These are phyloP conservation scores for Sardina pilchardus DNA, from an alignment of 2,113 vertebrate species.

Conservation along the genomic window DNA sequence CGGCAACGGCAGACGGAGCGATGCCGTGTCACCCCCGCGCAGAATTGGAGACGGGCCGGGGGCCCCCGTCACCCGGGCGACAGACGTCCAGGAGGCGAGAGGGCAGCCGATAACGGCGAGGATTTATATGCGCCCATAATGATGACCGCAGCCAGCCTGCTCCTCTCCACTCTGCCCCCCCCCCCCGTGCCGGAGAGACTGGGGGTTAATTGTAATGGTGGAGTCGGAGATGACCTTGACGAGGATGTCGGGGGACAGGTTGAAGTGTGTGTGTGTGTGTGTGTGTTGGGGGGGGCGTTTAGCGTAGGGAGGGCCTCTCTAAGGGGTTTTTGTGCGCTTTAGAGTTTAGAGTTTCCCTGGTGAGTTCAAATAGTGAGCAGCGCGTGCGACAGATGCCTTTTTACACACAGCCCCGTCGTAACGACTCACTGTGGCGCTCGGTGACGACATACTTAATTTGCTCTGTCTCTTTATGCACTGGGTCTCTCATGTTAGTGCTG, in stretches of 20 bases:
- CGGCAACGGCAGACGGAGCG: conserved; percentile 55
- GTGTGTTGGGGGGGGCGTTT: neutral
- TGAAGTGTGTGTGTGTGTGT: neutral
- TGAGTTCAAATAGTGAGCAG: too few species aligned
- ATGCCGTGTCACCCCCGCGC: conserved; percentile 48
- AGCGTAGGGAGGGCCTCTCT: too few species aligned
- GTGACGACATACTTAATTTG: too few species aligned
- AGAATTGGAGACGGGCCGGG: conserved; percentile 59
- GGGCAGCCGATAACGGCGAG: conserved; percentile 47
- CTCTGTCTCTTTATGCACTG: too few species aligned
- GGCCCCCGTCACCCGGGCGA: conserved; percentile 61
- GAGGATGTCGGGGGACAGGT: neutral
- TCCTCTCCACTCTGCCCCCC: conserved; percentile 24
- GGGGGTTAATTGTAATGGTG: conserved; percentile 78
- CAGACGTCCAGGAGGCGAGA: conserved; percentile 58
- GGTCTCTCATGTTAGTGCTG: too few species aligned
- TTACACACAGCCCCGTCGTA: too few species aligned
- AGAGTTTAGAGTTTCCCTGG: too few species aligned
- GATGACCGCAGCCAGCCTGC: conserved; percentile 60
- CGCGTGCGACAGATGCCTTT: too few species aligned
- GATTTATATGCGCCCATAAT: conserved; percentile 83
- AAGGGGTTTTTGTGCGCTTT: too few species aligned
- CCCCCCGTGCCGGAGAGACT: conserved; percentile 72
- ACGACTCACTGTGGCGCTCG: too few species aligned
- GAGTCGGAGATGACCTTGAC: conserved; percentile 35